Base-by-base conservation (phyloP, 2,797 vertebrate species). In the Toxotes lorentzi region DNA sequence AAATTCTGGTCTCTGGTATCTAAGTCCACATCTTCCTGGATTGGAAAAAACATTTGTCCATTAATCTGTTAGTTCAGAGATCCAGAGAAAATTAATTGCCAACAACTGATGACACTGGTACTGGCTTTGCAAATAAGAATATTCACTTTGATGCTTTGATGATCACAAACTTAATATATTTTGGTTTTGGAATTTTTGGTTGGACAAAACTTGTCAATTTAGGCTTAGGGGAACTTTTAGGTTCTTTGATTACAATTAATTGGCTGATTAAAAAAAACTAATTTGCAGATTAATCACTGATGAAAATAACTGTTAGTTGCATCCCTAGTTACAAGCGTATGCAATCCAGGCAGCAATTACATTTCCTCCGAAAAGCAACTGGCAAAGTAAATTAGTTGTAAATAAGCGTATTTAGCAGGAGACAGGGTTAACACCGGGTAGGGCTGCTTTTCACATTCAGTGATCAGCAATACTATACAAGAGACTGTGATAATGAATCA, bases 401-500 rank as follows among this genome's bases (percentile, higher is more conserved):
- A 19, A 30, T 1, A 19, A 57, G 41, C 5, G 53, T 34, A 27
- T 40, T 24, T 48, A 10, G 4, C n/a, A n/a, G 23, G 17, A 54
- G 38, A 62, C 5, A 40, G 8, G 21, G 11, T 45, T 45, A 51
- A 19, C 16, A 38, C 32, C 19, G 40, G 21, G 35, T 7, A 38
- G 9, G n/a, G 41, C 16, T 43, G 50, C 11, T 38, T 78, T 73
- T 51, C 23, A 64, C 16, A 23, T 66, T 54, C 32, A 73, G 50
- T 65, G 13, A 58, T 77, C 2, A 73, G 30, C 47, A 40, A 76
- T 47, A 78, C 66, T 57, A 43, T 23, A 66, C 21, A 14, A 45
- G 4, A 57, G n/a, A 65, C 43, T 19, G 56, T 23, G 32, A 71
- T 76, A 76, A 74, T 75, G 57, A 71, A 82, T 73, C 51, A 63